phyloP scores from a whole-genome alignment of 2,113 vertebrate genomes.

The Silurus asotus region DNA sequence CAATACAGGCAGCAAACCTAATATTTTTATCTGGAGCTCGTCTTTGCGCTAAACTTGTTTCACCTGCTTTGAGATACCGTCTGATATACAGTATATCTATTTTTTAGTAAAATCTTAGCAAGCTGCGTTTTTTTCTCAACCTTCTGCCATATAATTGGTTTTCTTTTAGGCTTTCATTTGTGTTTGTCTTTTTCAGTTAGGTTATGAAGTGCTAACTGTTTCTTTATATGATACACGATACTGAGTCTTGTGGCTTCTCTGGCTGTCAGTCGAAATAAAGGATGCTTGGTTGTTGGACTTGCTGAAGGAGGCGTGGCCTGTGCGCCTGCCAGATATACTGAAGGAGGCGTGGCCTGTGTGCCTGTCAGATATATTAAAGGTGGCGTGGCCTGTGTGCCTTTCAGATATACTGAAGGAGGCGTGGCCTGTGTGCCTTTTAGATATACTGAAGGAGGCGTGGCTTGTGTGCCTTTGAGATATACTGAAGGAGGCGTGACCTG shows the following conservation, averaged over 20 bases:
- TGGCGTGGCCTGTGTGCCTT: too few species aligned
- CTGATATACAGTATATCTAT: not conserved
- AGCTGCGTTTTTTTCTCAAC: not conserved
- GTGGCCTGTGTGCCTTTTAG: not conserved
- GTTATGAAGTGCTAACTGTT: not conserved
- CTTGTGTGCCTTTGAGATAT: not conserved
- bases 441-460: not conserved
- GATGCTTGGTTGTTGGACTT: not conserved
- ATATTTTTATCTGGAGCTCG: slow-evolving; percentile 21
- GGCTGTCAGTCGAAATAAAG: not conserved
- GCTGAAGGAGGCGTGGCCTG: not conserved
- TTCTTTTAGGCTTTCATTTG: not conserved
- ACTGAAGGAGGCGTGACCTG: not conserved
- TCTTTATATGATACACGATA: not conserved
- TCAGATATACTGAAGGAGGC: too few species aligned
- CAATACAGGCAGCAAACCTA: slow-evolving; percentile 10
- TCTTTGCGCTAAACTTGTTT: not conserved
- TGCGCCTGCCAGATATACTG: not conserved
- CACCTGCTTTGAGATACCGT: not conserved
- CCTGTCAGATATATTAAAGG: too few species aligned
- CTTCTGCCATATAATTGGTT: not conserved
- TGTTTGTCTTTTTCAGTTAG: not conserved
- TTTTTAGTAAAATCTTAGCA: not conserved
- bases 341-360: not conserved
- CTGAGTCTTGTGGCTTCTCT: not conserved